Percentiles rank a stretch among this genome's conserved stretches.
Conservation (phyloP, 2,888 invertebrate genomes). For the Trilocha varians region DNA sequence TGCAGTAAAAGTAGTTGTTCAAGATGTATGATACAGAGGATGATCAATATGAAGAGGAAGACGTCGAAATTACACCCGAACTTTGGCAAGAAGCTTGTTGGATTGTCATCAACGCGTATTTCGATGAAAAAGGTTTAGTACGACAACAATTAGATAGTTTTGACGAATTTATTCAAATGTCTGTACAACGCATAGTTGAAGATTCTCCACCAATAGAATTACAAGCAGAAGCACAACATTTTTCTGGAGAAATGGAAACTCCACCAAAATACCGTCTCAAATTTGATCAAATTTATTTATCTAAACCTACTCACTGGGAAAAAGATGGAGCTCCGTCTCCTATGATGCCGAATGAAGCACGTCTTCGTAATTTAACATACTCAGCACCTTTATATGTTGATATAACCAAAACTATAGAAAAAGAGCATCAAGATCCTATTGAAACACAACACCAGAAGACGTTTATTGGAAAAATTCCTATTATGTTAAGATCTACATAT, state of each 20-base stretch:
- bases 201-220: conserved; percentile 98
- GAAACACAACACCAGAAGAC: conserved; percentile 85
- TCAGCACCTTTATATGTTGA: conserved; percentile 99
- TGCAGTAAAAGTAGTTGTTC: too few species aligned
- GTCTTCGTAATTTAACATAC: conserved; percentile 96
- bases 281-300: conserved; percentile 99
- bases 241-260: conserved; percentile 91
- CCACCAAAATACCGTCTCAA: conserved; percentile 94
- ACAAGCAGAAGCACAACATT: conserved; percentile 98
- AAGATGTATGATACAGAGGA: conserved; percentile 69
- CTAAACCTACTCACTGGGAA: conserved; percentile 99
- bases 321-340: conserved; percentile 99
- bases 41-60: conserved; percentile 84
- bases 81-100: conserved; percentile 99
- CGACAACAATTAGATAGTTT: conserved; percentile 99
- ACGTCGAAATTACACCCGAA: conserved; percentile 95
- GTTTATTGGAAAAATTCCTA: conserved; percentile 95
- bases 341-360: conserved; percentile 99
- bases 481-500: conserved; percentile 98
- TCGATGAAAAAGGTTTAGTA: conserved; percentile 99
- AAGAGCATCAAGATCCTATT: conserved; percentile 91
- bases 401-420: conserved; percentile 95
- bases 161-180: conserved; percentile 99
- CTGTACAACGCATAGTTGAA: conserved; percentile 98
- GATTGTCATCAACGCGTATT: conserved; percentile 99